Base-by-base conservation (phyloP, 1,140 invertebrate genomes). In the Drosophila sp. region DNA sequence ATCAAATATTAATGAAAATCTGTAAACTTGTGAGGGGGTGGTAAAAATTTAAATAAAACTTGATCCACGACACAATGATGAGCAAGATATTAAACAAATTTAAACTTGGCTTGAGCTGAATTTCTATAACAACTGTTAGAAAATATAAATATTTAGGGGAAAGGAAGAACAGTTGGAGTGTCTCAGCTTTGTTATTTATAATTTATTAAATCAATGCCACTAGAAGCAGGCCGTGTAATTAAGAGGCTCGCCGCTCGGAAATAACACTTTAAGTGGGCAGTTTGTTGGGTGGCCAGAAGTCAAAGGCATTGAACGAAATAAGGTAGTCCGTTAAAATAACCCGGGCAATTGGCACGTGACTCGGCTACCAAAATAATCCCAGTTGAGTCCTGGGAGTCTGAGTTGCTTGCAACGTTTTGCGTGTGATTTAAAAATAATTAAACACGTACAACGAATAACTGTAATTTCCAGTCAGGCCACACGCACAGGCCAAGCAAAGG, bases 401-500 rank as follows among this genome's bases (percentile, higher is more conserved):
- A 56, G 27, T 46, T 69, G 14, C 41, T 43, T 63, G 76, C 50
- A 45, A 9, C 71, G 75, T 72, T 65, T 77, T 78, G 75, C 75
- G 71, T 80, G 84, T 89, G 83, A 89, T 89, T 89, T 89, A 89
- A 89, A 89, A 89, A 89, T 89, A 89, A 89, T 89, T 89, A 89
- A 89, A 89, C 83, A 89, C 83, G 83, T 89, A 89, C 80, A 77
- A 57, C 84, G 80, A 89, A 89, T 89, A 89, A 89, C 84, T 83
- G 84, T 89, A 75, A 89, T 89, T 89, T 89, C 75, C 73, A 89
- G 50, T 58, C 79, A 50, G 65, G 58, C 62, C 54, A 63, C 67
- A 76, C 56, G 65, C 29, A 65, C 32, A 18, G 41, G 18, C 53
- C 5, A 14, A 13, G 29, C 2, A 0, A 14, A 7, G 16, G 4